Evolutionary conservation across 2,797 vertebrate genomes (phyloP).

Genomic region (Smutsia temminckii): DNA sequence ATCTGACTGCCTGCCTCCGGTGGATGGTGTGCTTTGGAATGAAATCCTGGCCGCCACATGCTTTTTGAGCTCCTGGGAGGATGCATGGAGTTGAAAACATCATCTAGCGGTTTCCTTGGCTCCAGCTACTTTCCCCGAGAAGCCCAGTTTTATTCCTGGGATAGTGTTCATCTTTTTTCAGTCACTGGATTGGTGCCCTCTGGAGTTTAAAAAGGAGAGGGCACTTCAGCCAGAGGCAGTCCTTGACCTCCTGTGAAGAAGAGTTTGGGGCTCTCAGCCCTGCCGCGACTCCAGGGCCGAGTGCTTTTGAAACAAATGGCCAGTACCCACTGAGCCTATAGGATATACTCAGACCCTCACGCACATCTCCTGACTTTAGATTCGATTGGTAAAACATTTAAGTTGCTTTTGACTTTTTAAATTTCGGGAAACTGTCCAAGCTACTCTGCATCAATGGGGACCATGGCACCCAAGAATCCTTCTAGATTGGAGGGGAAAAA

Average conservation of each 20-base stretch:
- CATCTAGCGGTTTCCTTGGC: conserved; percentile 67
- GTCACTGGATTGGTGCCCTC: background rate
- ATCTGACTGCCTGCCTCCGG: background rate
- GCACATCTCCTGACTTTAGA: background rate
- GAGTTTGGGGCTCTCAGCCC: background rate
- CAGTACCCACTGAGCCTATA: background rate
- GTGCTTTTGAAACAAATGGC: background rate
- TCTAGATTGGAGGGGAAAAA: background rate
- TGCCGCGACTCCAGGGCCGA: background rate
- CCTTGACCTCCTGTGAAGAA: background rate
- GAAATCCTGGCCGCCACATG: conserved; percentile 34
- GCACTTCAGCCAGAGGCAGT: background rate
- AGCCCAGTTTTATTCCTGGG: background rate
- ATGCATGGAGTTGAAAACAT: background rate
- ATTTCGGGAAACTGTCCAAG: background rate
- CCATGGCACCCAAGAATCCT: background rate
- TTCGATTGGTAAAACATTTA: background rate
- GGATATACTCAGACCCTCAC: background rate
- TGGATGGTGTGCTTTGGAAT: background rate
- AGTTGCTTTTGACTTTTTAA: conserved; percentile 34
- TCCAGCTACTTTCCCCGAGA: conserved; percentile 65
- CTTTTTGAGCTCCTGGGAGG: conserved; percentile 18
- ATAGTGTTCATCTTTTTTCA: background rate
- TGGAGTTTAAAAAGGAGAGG: background rate
- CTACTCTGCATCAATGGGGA: background rate